A percentile compares a stretch with the other conserved stretches of the same genome.
phyloP scores from a whole-genome alignment of 2,888 invertebrate genomes.

The Craniophora ligustri region DNA sequence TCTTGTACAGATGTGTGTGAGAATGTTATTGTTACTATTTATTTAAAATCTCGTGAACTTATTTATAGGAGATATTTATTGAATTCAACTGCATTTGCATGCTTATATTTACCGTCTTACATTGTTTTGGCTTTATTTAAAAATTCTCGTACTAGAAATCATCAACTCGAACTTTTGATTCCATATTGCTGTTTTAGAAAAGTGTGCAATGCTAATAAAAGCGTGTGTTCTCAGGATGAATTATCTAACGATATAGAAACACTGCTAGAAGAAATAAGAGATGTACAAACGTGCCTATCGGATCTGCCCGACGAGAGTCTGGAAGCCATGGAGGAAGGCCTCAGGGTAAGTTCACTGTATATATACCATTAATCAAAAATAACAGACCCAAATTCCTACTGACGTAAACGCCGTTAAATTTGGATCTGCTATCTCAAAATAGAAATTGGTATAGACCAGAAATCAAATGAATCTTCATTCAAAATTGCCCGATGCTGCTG shows the following conservation, averaged over 20 bases:
- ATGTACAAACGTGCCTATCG: slow-evolving; percentile 91
- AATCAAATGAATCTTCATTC: slow-evolving; percentile 25
- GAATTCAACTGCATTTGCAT: too few relatives aligned
- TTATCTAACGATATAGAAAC: slow-evolving; percentile 91
- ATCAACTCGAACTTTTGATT: slow-evolving; percentile 49
- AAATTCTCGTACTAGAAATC: slow-evolving; percentile 5
- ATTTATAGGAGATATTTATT: too few relatives aligned
- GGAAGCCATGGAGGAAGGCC: slow-evolving; percentile 91
- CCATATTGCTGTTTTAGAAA: slow-evolving; percentile 51
- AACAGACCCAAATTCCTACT: slow-evolving; percentile 54
- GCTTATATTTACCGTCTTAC: too few relatives aligned
- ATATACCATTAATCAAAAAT: slow-evolving; percentile 60
- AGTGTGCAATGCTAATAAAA: slow-evolving; percentile 74
- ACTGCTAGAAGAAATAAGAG: slow-evolving; percentile 91
- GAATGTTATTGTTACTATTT: not conserved
- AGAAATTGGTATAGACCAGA: slow-evolving; percentile 29
- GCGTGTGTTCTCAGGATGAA: slow-evolving; percentile 89
- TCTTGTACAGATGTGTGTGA: slow-evolving; percentile 13
- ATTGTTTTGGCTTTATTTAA: not conserved
- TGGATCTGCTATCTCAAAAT: slow-evolving; percentile 56
- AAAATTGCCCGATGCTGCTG: slow-evolving; percentile 39
- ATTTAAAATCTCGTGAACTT: not conserved
- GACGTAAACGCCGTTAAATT: slow-evolving; percentile 56
- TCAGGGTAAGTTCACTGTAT: slow-evolving; percentile 90
- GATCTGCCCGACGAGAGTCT: slow-evolving; percentile 92